Percentiles rank a stretch among this genome's conserved stretches.
Conservation (phyloP, 2,113 vertebrate genomes). For the Oreochromis niloticus region DNA sequence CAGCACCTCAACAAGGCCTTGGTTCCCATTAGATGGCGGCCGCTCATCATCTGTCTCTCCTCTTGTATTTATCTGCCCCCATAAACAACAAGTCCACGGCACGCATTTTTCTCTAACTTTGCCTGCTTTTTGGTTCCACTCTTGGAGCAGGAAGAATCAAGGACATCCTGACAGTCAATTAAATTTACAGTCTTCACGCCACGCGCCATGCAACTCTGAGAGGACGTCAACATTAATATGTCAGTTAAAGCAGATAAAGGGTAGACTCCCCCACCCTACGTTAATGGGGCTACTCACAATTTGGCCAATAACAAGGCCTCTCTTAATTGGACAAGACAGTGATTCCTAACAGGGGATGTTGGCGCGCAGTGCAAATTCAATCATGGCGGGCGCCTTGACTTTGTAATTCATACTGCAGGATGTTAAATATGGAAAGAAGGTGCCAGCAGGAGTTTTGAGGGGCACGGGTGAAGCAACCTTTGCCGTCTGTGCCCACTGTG, state of each 20-base stretch:
- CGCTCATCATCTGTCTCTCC: slow-evolving; percentile 25
- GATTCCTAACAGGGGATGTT: slow-evolving; percentile 65
- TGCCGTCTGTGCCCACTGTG: background rate
- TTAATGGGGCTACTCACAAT: slow-evolving; percentile 47
- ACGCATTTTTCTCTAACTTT: background rate
- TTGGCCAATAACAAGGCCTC: slow-evolving; percentile 51
- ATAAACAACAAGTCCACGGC: background rate
- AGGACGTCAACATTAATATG: slow-evolving; percentile 61
- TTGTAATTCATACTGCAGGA: slow-evolving; percentile 72
- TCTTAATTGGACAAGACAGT: slow-evolving; percentile 72
- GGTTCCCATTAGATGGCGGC: slow-evolving; percentile 35
- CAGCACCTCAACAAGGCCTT: slow-evolving; percentile 32
- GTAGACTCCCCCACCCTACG: background rate
- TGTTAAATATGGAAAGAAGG: slow-evolving; percentile 59
- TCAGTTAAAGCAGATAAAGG: slow-evolving; percentile 53
- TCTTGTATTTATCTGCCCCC: slow-evolving; percentile 1
- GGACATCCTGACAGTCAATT: slow-evolving; percentile 50
- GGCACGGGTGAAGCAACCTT: background rate
- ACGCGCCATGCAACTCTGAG: slow-evolving; percentile 1
- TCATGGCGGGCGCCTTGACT: slow-evolving; percentile 58
- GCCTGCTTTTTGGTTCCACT: background rate
- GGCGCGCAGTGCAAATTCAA: slow-evolving; percentile 58
- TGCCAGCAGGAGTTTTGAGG: slow-evolving; percentile 35
- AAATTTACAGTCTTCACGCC: slow-evolving; percentile 41
- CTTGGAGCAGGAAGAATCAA: slow-evolving; percentile 27